A percentile compares a stretch with the other conserved stretches of the same genome.
These are phyloP conservation scores for Sigmodon hispidus DNA, from an alignment of 2,113 vertebrate species.

Conservation along the genomic window DNA sequence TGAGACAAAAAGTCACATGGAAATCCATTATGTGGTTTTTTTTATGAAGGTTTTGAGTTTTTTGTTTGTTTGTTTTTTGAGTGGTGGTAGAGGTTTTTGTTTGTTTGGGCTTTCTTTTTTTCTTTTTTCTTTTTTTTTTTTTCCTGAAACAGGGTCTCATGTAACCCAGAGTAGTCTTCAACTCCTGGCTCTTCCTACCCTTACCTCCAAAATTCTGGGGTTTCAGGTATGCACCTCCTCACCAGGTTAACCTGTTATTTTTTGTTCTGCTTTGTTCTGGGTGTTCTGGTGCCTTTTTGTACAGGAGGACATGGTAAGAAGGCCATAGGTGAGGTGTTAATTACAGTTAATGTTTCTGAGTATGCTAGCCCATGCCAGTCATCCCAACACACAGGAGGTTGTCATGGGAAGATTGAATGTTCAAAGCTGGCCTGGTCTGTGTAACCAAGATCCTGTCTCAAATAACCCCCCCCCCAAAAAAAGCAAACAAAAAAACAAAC, in stretches of 20 bases:
- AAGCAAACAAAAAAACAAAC: no score
- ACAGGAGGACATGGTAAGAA: background rate
- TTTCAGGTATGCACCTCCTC: background rate
- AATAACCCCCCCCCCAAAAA: background rate
- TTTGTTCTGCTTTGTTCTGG: background rate
- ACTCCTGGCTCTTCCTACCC: background rate
- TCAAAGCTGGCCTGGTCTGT: background rate
- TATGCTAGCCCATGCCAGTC: background rate
- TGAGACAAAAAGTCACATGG: background rate
- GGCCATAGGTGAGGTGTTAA: background rate
- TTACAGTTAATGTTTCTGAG: background rate
- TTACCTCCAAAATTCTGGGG: background rate
- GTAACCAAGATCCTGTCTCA: background rate
- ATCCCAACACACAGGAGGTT: background rate
- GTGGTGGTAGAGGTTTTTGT: no score
- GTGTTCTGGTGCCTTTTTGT: background rate
- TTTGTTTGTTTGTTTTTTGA: background rate
- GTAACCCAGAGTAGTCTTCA: background rate
- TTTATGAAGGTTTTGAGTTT: no score
- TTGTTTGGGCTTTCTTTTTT: no score
- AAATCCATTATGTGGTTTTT: background rate
- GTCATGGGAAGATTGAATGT: background rate
- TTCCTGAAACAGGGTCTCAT: no score
- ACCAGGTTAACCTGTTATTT: background rate
- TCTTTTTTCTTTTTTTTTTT: background rate